phyloP scores from a whole-genome alignment of 2,888 invertebrate genomes.

The Mesorhabditis belari region DNA sequence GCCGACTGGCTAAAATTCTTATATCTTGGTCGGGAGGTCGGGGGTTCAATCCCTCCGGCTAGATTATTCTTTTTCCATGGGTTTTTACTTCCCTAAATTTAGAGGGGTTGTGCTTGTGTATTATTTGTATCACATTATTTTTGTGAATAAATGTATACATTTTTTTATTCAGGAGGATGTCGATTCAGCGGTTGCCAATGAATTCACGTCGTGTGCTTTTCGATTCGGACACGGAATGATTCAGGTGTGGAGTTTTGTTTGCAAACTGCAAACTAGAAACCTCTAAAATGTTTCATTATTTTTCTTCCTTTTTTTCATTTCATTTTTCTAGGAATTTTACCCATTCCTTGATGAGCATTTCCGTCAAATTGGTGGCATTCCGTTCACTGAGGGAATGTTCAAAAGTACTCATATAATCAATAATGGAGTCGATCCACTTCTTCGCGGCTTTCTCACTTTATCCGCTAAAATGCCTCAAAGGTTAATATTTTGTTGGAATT shows the following conservation, averaged over 20 bases:
- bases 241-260: too few relatives aligned
- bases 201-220: constrained; percentile 91
- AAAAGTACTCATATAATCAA: constrained; percentile 34
- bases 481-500: constrained; percentile 1
- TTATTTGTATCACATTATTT: too few relatives aligned
- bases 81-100: too few relatives aligned
- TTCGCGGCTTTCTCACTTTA: constrained; percentile 79
- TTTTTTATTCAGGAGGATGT: constrained; percentile 57
- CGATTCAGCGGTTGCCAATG: constrained; percentile 83
- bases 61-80: too few relatives aligned
- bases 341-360: constrained; percentile 50
- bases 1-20: too few relatives aligned
- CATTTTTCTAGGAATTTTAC: constrained; percentile 42
- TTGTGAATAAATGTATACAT: too few relatives aligned
- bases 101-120: too few relatives aligned
- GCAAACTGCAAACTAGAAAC: too few relatives aligned
- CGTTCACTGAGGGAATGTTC: constrained; percentile 48
- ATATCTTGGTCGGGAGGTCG: too few relatives aligned
- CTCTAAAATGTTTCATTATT: too few relatives aligned
- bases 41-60: too few relatives aligned
- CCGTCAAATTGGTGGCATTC: constrained; percentile 46
- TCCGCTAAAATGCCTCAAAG: constrained; percentile 69
- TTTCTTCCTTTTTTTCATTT: not conserved
- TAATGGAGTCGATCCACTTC: constrained; percentile 83
- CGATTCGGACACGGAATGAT: constrained; percentile 90